Percentiles rank a stretch among this genome's conserved stretches.
phyloP scores from a whole-genome alignment of 1,140 invertebrate genomes.

The Euborellia annulipes region DNA sequence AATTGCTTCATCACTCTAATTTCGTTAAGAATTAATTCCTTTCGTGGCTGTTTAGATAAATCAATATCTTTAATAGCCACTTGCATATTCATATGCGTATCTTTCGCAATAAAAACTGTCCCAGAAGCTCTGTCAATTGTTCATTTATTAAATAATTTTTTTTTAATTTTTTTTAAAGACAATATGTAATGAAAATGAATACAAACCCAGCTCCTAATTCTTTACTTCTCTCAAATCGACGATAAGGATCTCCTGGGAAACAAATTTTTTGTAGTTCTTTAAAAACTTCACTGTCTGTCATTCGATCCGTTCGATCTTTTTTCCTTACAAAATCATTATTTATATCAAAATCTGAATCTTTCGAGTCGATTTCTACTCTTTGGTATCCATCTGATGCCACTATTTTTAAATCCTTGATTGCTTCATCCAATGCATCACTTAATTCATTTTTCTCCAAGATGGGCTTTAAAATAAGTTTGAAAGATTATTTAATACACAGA shows the following conservation, averaged over 20 bases:
- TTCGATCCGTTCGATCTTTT: slow-evolving; percentile 23
- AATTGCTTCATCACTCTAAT: slow-evolving; percentile 86
- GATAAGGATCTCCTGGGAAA: slow-evolving; percentile 54
- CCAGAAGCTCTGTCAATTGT: slow-evolving; percentile 49
- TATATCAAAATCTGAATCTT: too few relatives aligned
- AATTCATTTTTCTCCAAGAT: not conserved
- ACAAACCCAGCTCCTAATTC: slow-evolving; percentile 68
- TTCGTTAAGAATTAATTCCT: slow-evolving; percentile 89
- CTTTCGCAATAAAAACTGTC: slow-evolving; percentile 79
- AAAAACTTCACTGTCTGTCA: slow-evolving; percentile 74
- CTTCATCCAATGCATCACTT: slow-evolving; percentile 9
- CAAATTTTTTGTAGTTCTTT: slow-evolving; percentile 65
- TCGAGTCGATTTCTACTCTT: too few relatives aligned
- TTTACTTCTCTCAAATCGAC: slow-evolving; percentile 63
- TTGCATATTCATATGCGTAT: slow-evolving; percentile 54
- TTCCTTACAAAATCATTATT: slow-evolving; percentile 26
- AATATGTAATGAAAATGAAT: slow-evolving; percentile 1
- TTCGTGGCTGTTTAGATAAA: slow-evolving; percentile 80
- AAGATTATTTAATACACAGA: too few relatives aligned
- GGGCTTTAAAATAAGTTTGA: too few relatives aligned
- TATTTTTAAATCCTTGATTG: not conserved
- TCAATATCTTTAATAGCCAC: slow-evolving; percentile 96
- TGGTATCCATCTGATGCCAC: slow-evolving; percentile 4
- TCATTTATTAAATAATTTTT: not conserved
- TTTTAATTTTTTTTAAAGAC: not conserved